Evolutionary conservation across 2,888 invertebrate genomes (phyloP).

Genomic region (Cheilosia vulpina): DNA sequence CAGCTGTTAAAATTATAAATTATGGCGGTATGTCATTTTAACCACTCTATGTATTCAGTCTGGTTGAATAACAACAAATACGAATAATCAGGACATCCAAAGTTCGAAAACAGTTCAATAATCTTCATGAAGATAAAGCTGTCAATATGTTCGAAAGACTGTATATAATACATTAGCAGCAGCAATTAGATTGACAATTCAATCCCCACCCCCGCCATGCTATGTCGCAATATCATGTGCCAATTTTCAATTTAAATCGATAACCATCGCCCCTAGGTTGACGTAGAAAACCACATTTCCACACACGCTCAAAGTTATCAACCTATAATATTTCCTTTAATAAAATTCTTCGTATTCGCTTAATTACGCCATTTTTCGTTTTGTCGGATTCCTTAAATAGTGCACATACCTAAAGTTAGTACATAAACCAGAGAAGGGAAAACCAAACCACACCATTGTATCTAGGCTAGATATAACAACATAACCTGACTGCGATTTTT

Average conservation of each 20-base stretch:
- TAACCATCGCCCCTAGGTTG: constrained; percentile 32
- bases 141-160: no score
- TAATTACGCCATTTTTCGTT: constrained; percentile 12
- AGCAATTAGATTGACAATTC: no score
- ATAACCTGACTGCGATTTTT: constrained; percentile 12
- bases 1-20: no score
- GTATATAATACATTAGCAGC: no score
- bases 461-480: constrained; percentile 18
- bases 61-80: no score
- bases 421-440: constrained; percentile 4
- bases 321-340: constrained; percentile 1
- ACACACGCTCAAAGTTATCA: not conserved
- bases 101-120: no score
- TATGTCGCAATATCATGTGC: no score
- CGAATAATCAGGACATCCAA: no score
- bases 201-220: no score
- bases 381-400: constrained; percentile 9
- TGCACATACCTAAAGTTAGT: not conserved
- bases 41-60: no score
- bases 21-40: no score
- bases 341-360: constrained; percentile 17
- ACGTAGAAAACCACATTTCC: constrained; percentile 4
- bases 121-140: no score
- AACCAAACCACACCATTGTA: constrained; percentile 8
- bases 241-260: constrained; percentile 44